Percentiles rank a stretch among this genome's conserved stretches.
Conservation (phyloP, 2,888 invertebrate species). For the Meteorus colon region DNA sequence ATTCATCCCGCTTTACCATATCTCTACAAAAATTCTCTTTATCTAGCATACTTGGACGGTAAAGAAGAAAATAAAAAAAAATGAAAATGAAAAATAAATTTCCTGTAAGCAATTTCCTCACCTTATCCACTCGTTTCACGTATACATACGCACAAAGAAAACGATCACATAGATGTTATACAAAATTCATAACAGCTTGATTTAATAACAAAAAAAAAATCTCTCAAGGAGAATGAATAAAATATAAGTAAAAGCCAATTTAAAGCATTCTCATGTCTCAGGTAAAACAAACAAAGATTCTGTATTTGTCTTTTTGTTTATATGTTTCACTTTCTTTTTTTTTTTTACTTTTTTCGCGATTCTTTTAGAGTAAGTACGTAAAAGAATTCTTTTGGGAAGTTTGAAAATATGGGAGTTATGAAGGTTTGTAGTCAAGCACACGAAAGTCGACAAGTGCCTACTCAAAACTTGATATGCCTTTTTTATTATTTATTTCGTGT, state of each 20-base stretch:
- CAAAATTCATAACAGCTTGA: background rate
- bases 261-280: too few relatives aligned
- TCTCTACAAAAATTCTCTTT: background rate
- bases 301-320: too few relatives aligned
- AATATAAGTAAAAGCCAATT: background rate
- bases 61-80: background rate
- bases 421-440: too few relatives aligned
- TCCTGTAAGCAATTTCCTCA: slow-evolving; percentile 7
- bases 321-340: too few relatives aligned
- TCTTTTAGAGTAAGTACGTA: background rate
- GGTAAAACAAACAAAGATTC: too few relatives aligned
- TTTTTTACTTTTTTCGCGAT: too few relatives aligned
- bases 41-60: background rate
- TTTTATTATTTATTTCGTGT: too few relatives aligned
- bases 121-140: background rate
- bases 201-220: background rate
- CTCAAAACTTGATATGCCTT: too few relatives aligned
- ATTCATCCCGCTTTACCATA: background rate
- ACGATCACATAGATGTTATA: background rate
- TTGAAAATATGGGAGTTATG: too few relatives aligned
- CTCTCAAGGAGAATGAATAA: slow-evolving; percentile 2
- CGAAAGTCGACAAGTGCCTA: too few relatives aligned
- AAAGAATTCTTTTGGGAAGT: background rate
- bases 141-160: background rate
- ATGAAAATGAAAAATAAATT: background rate